A percentile compares a stretch with the other conserved stretches of the same genome.
Conservation (phyloP, 2,797 vertebrate species). For the Acrossocheilus wenchowensis region DNA sequence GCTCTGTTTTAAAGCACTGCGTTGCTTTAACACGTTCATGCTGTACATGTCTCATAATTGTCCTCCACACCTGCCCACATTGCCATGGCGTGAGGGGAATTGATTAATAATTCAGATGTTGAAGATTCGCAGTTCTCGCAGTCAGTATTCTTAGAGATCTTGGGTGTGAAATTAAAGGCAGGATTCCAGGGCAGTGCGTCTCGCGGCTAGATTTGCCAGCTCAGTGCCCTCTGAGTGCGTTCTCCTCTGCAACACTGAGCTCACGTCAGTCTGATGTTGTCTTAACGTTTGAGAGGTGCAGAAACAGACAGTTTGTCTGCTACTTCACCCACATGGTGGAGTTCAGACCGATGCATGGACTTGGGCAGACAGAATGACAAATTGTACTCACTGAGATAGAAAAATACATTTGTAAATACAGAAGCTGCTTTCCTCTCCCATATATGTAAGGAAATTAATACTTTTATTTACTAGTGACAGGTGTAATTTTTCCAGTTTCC, state of each 20-base stretch:
- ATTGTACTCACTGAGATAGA: background rate
- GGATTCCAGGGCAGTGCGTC: background rate
- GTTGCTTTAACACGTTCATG: background rate
- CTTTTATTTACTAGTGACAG: background rate
- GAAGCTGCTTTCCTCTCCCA: background rate
- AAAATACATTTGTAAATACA: constrained; percentile 14
- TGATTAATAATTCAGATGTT: constrained; percentile 56
- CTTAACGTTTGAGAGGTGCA: constrained; percentile 14
- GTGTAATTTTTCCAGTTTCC: background rate
- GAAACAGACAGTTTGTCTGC: constrained; percentile 10
- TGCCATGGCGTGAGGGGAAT: constrained; percentile 36
- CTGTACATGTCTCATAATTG: constrained; percentile 13
- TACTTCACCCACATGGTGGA: constrained; percentile 17
- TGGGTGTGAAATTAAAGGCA: constrained; percentile 4
- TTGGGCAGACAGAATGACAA: constrained; percentile 1
- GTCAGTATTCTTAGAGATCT: constrained; percentile 22
- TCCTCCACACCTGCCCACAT: constrained; percentile 32
- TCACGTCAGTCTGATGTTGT: constrained; percentile 40
- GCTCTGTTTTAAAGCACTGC: background rate
- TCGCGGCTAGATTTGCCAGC: background rate
- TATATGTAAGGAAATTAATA: background rate
- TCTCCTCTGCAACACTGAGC: constrained; percentile 31
- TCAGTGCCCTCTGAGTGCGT: background rate
- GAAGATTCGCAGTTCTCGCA: constrained; percentile 40
- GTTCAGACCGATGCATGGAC: background rate